Conservation (phyloP, 1,140 invertebrate species). For the Acromyrmex heyeri region DNA sequence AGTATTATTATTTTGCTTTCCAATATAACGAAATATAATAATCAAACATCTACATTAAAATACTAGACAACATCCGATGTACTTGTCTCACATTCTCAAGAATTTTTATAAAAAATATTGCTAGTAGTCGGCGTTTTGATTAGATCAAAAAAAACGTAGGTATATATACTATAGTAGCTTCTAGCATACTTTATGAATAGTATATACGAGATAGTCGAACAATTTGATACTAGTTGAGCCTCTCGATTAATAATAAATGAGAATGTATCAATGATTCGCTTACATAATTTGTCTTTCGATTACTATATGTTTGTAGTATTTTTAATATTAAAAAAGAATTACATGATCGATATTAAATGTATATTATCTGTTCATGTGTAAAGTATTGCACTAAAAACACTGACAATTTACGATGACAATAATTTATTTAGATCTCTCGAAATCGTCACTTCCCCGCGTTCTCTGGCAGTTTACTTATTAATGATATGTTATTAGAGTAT, state of each 20-base stretch:
- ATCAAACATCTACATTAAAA: slow-evolving; percentile 20
- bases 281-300: slow-evolving; percentile 7
- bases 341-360: slow-evolving; percentile 43
- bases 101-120: slow-evolving; percentile 56
- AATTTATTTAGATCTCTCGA: slow-evolving; percentile 13
- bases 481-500: slow-evolving; percentile 46
- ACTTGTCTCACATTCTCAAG: slow-evolving; percentile 14
- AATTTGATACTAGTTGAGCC: slow-evolving; percentile 58
- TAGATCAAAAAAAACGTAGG: slow-evolving; percentile 25
- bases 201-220: slow-evolving; percentile 27
- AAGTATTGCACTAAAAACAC: slow-evolving; percentile 75
- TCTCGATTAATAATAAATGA: slow-evolving; percentile 33
- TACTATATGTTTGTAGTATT: slow-evolving; percentile 18
- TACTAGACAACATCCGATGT: slow-evolving; percentile 25
- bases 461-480: slow-evolving; percentile 52
- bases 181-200: slow-evolving; percentile 35
- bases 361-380: slow-evolving; percentile 30
- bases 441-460: slow-evolving; percentile 7
- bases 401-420: slow-evolving; percentile 36
- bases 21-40: slow-evolving; percentile 28
- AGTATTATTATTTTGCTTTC: slow-evolving; percentile 22
- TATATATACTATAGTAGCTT: slow-evolving; percentile 29
- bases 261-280: slow-evolving; percentile 17
- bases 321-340: slow-evolving; percentile 41
- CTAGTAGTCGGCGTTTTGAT: slow-evolving; percentile 44